These are phyloP conservation scores for Diorhabda carinulata DNA, from an alignment of 1,140 invertebrate genomes.

Conservation along the genomic window DNA sequence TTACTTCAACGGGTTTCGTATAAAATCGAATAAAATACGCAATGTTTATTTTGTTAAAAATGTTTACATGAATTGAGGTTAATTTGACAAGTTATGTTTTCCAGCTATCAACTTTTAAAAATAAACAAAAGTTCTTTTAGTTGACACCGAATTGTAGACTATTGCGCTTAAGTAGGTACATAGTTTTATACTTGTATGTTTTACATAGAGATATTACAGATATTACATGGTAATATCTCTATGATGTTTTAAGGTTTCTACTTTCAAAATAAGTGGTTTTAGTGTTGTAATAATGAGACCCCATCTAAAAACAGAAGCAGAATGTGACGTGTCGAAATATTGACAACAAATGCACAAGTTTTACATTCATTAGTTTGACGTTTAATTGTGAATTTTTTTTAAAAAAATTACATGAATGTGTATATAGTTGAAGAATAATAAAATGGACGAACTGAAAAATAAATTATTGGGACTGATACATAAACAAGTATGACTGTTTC, in stretches of 20 bases:
- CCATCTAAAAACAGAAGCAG: slow-evolving; percentile 1
- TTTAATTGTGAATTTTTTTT: not conserved
- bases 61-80: slow-evolving; percentile 2
- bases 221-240: no score
- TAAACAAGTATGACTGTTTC: slow-evolving; percentile 50
- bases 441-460: slow-evolving; percentile 54
- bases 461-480: slow-evolving; percentile 53
- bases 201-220: no score
- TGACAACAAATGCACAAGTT: no score
- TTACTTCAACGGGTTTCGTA: not conserved
- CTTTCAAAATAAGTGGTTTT: not conserved
- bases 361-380: not conserved
- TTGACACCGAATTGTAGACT: not conserved
- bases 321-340: not conserved
- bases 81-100: not conserved
- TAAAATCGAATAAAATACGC: not conserved
- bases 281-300: not conserved
- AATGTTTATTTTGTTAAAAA: not conserved
- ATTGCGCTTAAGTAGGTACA: not conserved
- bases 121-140: not conserved
- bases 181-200: no score
- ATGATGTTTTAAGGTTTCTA: no score
- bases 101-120: not conserved
- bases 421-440: slow-evolving; percentile 43
- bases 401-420: not conserved